Percentiles rank a stretch among this genome's conserved stretches.
phyloP scores from a whole-genome alignment of 2,797 vertebrate species.

The Enteromius mattozi region DNA sequence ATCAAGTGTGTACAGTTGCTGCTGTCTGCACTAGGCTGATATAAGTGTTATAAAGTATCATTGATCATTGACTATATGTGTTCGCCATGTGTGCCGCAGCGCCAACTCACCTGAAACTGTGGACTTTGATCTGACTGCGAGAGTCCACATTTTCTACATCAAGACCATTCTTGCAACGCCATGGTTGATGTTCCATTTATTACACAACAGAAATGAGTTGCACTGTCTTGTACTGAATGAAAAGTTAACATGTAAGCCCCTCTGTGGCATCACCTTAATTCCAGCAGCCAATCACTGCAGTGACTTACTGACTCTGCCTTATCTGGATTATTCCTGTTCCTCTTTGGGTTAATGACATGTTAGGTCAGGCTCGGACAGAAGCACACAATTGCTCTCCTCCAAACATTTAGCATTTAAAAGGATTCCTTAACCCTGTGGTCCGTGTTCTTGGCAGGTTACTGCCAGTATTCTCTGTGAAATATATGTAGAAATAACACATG shows the following conservation, averaged over 20 bases:
- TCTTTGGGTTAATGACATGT: constrained; percentile 33
- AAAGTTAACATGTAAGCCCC: constrained; percentile 36
- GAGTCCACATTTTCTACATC: constrained; percentile 4
- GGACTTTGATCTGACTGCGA: neutral
- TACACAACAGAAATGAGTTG: constrained; percentile 20
- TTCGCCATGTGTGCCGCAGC: neutral
- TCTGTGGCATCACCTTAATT: neutral
- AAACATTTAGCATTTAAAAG: neutral
- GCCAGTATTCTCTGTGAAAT: neutral
- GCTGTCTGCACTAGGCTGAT: neutral
- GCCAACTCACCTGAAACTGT: constrained; percentile 14
- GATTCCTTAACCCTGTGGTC: neutral
- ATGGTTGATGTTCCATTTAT: neutral
- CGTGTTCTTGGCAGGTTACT: neutral
- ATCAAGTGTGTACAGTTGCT: neutral
- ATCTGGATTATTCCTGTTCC: neutral
- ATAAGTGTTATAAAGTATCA: constrained; percentile 55
- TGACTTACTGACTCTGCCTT: constrained; percentile 2
- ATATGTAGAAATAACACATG: neutral
- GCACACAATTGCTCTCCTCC: neutral
- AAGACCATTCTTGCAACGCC: neutral
- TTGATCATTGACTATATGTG: neutral
- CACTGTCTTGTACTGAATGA: neutral
- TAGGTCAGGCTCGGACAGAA: constrained; percentile 15
- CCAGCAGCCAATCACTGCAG: neutral